Conservation (phyloP, 2,113 vertebrate species). For the Silurus glanis region DNA sequence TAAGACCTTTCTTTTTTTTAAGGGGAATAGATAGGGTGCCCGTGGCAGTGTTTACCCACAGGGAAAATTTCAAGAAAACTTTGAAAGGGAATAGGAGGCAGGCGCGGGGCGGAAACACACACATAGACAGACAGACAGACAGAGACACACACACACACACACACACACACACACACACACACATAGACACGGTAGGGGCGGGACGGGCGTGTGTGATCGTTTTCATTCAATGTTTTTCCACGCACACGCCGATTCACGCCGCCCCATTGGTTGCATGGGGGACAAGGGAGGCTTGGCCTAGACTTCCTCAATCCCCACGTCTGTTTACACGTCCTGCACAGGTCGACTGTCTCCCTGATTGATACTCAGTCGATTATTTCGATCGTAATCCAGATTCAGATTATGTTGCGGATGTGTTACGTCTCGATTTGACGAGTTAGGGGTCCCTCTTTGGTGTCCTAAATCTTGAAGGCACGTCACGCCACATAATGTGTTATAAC, state of each 20-base stretch:
- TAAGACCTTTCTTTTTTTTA: background rate
- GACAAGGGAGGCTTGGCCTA: background rate
- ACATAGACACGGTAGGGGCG: no score
- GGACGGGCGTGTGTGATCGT: background rate
- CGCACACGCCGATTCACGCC: conserved; percentile 9
- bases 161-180: background rate
- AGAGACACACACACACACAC: no score
- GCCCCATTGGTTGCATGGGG: conserved; percentile 14
- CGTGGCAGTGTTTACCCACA: conserved; percentile 45
- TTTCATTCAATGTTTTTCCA: conserved; percentile 36
- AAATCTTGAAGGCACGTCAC: background rate
- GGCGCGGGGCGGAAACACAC: no score
- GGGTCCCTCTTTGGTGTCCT: background rate
- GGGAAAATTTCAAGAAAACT: conserved; percentile 30
- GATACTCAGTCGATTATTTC: background rate
- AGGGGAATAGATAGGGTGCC: conserved; percentile 15
- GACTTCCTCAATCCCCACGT: conserved; percentile 15
- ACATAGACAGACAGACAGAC: no score
- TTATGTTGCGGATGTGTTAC: background rate
- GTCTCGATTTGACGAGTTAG: background rate
- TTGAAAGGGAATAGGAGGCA: conserved; percentile 38
- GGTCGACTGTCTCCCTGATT: background rate
- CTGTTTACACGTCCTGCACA: background rate
- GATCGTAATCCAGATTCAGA: background rate
- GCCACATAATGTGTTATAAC: background rate